Conservation (phyloP, 2,888 invertebrate genomes). For the Pseudeuparius sepicola region DNA sequence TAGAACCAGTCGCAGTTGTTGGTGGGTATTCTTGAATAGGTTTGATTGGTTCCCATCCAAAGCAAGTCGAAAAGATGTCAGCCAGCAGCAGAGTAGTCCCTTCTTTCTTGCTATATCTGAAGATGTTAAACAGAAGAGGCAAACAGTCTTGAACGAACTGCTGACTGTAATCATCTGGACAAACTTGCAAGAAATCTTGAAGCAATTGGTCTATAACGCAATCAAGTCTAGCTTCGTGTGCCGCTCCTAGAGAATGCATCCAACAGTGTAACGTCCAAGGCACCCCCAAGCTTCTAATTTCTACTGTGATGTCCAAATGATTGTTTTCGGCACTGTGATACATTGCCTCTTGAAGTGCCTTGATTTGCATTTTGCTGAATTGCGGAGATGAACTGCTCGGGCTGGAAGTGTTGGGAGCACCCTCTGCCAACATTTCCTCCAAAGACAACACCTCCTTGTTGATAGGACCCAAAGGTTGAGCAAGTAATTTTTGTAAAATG, state of each 20-base stretch:
- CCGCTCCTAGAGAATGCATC: constrained; percentile 81
- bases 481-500: constrained; percentile 66
- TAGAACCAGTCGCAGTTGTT: constrained; percentile 55
- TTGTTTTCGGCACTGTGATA: constrained; percentile 90
- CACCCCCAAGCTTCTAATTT: constrained; percentile 74
- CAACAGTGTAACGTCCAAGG: constrained; percentile 90
- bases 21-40: constrained; percentile 57
- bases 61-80: constrained; percentile 83
- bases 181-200: constrained; percentile 83
- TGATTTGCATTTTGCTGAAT: constrained; percentile 72
- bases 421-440: constrained; percentile 86
- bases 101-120: constrained; percentile 87
- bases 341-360: constrained; percentile 85
- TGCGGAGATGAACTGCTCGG: constrained; percentile 37
- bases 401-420: constrained; percentile 35
- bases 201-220: constrained; percentile 79
- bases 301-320: constrained; percentile 81
- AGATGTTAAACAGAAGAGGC: constrained; percentile 80
- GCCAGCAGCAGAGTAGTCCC: constrained; percentile 77
- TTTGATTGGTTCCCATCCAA: constrained; percentile 78
- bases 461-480: constrained; percentile 57
- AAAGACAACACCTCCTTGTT: constrained; percentile 70
- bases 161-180: constrained; percentile 80
- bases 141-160: constrained; percentile 86
- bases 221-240: constrained; percentile 73